Evolutionary conservation across 1,140 invertebrate genomes (phyloP).

Genomic region (Mercenaria mercenaria): DNA sequence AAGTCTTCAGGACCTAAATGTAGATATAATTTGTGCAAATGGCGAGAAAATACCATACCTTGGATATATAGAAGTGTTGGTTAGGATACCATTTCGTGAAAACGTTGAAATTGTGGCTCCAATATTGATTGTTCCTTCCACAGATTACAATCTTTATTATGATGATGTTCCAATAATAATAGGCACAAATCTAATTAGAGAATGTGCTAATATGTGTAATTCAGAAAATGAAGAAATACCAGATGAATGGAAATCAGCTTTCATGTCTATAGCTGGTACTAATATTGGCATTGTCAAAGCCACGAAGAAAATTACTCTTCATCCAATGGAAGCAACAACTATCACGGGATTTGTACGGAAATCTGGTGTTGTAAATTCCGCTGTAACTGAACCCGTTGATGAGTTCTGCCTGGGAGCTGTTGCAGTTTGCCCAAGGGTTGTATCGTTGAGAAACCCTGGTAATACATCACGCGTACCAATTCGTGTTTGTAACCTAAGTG

Average conservation of each 20-base stretch:
- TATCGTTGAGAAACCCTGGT: background rate
- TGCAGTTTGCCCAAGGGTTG: background rate
- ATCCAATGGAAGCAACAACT: background rate
- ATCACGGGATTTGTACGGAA: background rate
- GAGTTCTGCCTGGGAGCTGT: background rate
- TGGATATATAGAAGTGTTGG: background rate
- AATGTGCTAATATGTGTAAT: background rate
- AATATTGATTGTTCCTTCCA: background rate
- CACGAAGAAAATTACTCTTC: background rate
- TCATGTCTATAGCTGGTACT: background rate
- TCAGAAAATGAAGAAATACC: background rate
- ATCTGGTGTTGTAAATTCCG: background rate
- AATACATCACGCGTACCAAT: background rate
- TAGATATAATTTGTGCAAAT: background rate
- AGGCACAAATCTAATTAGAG: conserved; percentile 15
- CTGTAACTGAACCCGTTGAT: background rate
- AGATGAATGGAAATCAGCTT: background rate
- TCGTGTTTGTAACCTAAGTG: background rate
- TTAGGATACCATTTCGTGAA: background rate
- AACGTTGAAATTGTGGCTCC: background rate
- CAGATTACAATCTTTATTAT: background rate
- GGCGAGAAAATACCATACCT: background rate
- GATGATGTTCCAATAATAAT: background rate
- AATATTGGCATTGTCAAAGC: background rate
- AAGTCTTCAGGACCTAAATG: background rate